Conservation (phyloP, 92 coral and sea anemone species). For the Isaurus tuberculatus region DNA sequence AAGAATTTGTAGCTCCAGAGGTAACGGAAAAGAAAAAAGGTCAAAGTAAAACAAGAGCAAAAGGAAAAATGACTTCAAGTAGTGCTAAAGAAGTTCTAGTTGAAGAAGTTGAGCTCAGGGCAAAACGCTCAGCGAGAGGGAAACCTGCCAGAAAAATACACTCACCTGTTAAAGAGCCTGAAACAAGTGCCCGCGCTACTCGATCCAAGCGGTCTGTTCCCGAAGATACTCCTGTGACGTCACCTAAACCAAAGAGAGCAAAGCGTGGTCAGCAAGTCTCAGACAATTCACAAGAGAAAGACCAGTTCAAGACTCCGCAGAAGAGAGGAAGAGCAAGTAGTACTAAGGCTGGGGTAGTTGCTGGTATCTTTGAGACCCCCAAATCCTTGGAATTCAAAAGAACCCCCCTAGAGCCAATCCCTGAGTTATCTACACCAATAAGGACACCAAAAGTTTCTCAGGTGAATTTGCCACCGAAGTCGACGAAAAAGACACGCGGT, state of each 20-base stretch:
- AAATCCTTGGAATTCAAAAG: constrained; percentile 76
- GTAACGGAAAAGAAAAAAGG: neutral
- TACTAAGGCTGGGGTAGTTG: constrained; percentile 58
- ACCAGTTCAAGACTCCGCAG: constrained; percentile 31
- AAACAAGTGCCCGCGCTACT: constrained; percentile 48
- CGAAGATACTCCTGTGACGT: constrained; percentile 57
- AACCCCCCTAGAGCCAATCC: constrained; percentile 84
- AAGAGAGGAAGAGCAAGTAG: constrained; percentile 41
- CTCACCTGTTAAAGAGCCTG: constrained; percentile 20
- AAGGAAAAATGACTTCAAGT: neutral
- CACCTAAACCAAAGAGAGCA: constrained; percentile 75
- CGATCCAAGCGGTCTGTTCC: constrained; percentile 78
- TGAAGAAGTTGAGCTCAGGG: constrained; percentile 16
- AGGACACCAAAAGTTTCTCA: constrained; percentile 45
- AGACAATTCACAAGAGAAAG: constrained; percentile 7
- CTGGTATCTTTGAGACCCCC: constrained; percentile 79
- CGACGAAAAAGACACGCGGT: constrained; percentile 26
- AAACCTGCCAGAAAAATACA: constrained; percentile 4
- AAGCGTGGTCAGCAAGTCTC: neutral
- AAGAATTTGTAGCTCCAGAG: neutral
- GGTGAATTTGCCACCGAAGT: neutral
- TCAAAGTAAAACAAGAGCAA: neutral
- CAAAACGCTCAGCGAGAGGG: constrained; percentile 16
- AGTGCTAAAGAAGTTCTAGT: neutral
- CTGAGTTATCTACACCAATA: constrained; percentile 81